Percentiles rank a stretch among this genome's conserved stretches.
phyloP scores from a whole-genome alignment of 2,113 vertebrate species.

The Hippotragus niger region DNA sequence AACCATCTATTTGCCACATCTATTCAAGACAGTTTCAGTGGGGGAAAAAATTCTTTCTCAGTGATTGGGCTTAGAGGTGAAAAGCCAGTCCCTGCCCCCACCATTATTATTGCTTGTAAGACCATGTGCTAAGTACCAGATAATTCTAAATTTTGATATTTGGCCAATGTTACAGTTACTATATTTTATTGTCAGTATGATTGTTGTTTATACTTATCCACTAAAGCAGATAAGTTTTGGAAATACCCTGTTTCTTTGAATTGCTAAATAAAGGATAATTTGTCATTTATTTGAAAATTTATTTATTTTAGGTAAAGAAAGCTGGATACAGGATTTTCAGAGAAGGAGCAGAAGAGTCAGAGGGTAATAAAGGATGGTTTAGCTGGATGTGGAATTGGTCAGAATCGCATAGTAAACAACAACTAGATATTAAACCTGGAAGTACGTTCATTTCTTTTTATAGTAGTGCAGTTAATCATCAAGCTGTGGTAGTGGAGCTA shows the following conservation, averaged over 20 bases:
- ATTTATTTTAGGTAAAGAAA: constrained; percentile 86
- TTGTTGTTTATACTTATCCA: background rate
- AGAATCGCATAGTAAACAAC: constrained; percentile 71
- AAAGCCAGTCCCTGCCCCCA: background rate
- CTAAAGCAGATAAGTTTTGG: background rate
- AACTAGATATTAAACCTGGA: constrained; percentile 86
- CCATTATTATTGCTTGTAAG: background rate
- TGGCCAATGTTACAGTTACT: background rate
- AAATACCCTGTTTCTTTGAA: constrained; percentile 18
- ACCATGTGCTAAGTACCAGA: background rate
- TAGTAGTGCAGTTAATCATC: background rate
- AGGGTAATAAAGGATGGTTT: constrained; percentile 92
- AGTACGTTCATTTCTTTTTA: constrained; percentile 78
- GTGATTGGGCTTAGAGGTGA: background rate
- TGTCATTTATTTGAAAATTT: constrained; percentile 35
- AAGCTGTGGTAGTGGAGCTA: background rate
- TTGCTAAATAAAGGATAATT: background rate
- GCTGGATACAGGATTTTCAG: constrained; percentile 90
- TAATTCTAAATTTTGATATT: background rate
- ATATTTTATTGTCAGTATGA: background rate
- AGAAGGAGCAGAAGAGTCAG: constrained; percentile 89
- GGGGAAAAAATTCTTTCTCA: background rate
- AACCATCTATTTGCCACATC: background rate
- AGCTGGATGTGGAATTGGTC: constrained; percentile 95
- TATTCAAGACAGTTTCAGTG: background rate